Percentiles rank a stretch among this genome's conserved stretches.
These are phyloP conservation scores for Zosterops hypoxanthus DNA, from an alignment of 2,113 vertebrate species.

Conservation along the genomic window DNA sequence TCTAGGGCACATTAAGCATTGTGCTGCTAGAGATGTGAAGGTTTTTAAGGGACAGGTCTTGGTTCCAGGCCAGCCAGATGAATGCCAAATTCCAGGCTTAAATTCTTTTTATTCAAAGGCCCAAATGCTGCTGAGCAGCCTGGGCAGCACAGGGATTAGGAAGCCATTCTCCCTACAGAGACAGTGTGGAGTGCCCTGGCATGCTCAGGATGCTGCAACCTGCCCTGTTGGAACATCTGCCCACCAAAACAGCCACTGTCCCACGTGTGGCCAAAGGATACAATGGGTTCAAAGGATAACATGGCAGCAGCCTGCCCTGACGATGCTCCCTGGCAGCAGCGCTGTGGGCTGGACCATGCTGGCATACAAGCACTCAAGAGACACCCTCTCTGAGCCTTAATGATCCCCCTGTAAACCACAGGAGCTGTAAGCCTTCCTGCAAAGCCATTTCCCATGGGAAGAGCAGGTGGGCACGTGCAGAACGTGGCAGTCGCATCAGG, in stretches of 20 bases:
- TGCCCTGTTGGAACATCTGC: background rate
- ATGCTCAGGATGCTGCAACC: background rate
- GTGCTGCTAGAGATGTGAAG: background rate
- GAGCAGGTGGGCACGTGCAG: background rate
- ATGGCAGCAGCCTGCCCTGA: background rate
- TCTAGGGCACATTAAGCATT: background rate
- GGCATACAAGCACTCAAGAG: background rate
- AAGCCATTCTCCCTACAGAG: background rate
- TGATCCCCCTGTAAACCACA: background rate
- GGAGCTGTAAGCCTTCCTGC: background rate
- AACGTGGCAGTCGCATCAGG: fast-evolving
- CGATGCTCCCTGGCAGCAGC: background rate
- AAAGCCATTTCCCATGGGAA: background rate
- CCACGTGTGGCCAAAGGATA: background rate
- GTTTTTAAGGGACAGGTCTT: background rate
- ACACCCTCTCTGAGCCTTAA: no score
- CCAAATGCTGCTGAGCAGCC: background rate
- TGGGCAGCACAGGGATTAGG: background rate
- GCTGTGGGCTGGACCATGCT: background rate
- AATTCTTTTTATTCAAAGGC: background rate
- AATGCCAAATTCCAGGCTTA: background rate
- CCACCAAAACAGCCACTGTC: background rate
- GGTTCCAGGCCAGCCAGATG: background rate
- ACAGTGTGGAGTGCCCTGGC: background rate
- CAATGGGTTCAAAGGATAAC: background rate